phyloP scores from a whole-genome alignment of 30 jellyfish, hydroid and myxozoan species.

The Sanderia malayensis region DNA sequence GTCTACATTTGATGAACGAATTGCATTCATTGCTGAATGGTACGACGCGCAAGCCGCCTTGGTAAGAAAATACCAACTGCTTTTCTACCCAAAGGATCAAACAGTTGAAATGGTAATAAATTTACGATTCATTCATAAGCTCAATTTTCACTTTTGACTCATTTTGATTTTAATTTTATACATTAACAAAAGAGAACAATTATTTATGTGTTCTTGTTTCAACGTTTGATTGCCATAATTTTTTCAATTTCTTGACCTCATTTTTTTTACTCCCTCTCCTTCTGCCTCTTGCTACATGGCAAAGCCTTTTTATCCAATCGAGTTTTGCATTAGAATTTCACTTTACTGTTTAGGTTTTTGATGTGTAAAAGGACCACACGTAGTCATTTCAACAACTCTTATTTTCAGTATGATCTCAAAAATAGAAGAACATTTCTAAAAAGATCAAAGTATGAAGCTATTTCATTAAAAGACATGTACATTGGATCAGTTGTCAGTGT shows the following conservation, averaged over 20 bases:
- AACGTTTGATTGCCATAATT: too few species aligned
- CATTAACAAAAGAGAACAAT: too few species aligned
- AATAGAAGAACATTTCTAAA: constrained; percentile 86
- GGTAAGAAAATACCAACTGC: constrained; percentile 83
- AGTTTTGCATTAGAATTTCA: too few species aligned
- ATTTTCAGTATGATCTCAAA: constrained; percentile 87
- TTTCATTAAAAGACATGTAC: constrained; percentile 78
- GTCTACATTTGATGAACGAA: constrained; percentile 93
- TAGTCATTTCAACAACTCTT: too few species aligned
- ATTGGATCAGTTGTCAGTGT: constrained; percentile 93
- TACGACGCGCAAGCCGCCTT: constrained; percentile 97
- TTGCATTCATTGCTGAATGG: constrained; percentile 99
- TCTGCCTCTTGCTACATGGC: too few species aligned
- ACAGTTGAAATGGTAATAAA: constrained; percentile 93
- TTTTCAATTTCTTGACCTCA: too few species aligned
- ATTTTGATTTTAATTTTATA: too few species aligned
- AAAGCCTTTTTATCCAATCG: too few species aligned
- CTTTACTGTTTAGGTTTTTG: too few species aligned
- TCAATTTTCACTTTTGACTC: not conserved
- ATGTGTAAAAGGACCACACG: too few species aligned
- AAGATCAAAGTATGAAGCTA: constrained; percentile 85
- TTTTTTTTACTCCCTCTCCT: too few species aligned
- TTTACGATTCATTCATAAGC: not conserved
- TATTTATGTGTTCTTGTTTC: too few species aligned
- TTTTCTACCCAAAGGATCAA: constrained; percentile 84